Evolutionary conservation across 1,140 invertebrate genomes (phyloP).

Genomic region (Oedothorax gibbosus): DNA sequence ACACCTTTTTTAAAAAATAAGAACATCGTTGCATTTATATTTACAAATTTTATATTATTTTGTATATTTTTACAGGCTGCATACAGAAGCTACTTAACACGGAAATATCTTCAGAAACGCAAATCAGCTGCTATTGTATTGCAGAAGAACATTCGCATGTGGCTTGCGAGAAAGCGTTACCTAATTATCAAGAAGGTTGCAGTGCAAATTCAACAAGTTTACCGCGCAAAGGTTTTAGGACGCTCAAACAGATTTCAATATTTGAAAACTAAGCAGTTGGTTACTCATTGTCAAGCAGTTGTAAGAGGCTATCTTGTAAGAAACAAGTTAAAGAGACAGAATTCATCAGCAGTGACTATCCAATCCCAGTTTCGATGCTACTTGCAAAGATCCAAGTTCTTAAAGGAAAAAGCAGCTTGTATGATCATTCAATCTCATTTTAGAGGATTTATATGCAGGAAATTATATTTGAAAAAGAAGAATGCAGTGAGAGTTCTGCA

Average conservation of each 20-base stretch:
- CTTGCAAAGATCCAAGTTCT: not conserved
- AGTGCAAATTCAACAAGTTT: constrained; percentile 19
- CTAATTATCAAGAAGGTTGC: not conserved
- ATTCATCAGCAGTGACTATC: not conserved
- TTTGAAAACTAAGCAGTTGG: not conserved
- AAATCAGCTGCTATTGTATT: constrained; percentile 5
- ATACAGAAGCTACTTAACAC: not conserved
- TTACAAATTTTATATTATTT: not conserved
- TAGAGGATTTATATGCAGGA: not conserved
- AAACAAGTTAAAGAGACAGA: not conserved
- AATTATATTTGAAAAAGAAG: not conserved
- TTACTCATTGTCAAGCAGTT: not conserved
- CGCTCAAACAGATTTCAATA: constrained; percentile 1
- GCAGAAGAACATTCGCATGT: constrained; percentile 20
- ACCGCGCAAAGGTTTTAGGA: not conserved
- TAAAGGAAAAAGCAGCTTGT: not conserved
- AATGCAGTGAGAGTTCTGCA: not conserved
- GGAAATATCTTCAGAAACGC: constrained; percentile 3
- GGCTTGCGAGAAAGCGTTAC: constrained; percentile 8
- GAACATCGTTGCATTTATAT: not conserved
- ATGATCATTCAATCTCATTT: constrained; percentile 18
- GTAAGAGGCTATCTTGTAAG: not conserved
- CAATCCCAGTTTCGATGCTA: not conserved
- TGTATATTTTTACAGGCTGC: constrained; percentile 1
- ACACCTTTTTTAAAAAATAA: too few species aligned